Evolutionary conservation across 2,888 invertebrate genomes (phyloP).

Genomic region (Kryphioiulus occultus): DNA sequence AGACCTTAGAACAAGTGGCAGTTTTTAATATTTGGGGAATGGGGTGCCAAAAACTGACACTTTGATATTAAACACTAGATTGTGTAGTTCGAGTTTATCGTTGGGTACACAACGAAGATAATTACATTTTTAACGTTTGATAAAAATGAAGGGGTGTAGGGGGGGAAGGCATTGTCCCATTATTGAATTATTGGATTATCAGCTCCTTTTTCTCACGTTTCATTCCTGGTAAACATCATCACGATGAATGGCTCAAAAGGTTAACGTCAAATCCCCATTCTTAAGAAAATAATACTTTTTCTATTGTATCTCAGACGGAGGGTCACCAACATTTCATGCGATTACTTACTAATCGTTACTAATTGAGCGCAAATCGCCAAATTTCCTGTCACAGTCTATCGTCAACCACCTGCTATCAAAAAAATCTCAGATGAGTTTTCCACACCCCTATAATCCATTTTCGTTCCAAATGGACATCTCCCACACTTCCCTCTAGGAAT

Average conservation of each 20-base stretch:
- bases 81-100: not conserved
- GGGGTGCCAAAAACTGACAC: not conserved
- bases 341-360: no score
- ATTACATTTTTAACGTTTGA: slow-evolving; percentile 20
- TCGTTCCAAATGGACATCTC: no score
- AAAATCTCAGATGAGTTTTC: no score
- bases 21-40: no score
- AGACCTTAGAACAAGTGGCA: no score
- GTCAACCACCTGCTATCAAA: no score
- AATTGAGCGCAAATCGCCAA: no score
- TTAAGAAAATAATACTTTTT: not conserved
- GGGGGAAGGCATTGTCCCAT: slow-evolving; percentile 17
- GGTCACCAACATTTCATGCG: no score
- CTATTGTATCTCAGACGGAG: no score
- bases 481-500: no score
- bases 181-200: not conserved
- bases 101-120: not conserved
- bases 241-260: not conserved
- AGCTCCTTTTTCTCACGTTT: not conserved
- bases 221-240: not conserved
- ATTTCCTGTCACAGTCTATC: no score
- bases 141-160: not conserved
- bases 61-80: slow-evolving; percentile 11
- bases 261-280: not conserved
- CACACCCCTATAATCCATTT: no score